Evolutionary conservation across 2,113 vertebrate genomes (phyloP).

Genomic region (Sapajus apella): DNA sequence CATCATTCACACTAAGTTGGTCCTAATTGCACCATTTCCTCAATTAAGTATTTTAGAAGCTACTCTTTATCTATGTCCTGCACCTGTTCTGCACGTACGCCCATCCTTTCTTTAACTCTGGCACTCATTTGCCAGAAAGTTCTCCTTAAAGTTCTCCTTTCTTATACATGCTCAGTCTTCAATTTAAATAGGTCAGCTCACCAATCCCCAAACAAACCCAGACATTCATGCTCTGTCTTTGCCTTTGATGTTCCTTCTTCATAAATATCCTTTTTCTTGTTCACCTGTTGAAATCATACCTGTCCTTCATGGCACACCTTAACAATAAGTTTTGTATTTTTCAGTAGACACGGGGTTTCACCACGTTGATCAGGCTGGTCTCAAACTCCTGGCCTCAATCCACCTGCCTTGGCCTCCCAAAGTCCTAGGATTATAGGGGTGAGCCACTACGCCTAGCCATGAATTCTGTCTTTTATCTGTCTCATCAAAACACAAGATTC

Average conservation of each 20-base stretch:
- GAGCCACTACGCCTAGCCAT: too few relatives aligned
- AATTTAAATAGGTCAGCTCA: background rate
- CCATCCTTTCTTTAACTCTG: background rate
- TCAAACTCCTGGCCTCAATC: too few relatives aligned
- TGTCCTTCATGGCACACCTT: background rate
- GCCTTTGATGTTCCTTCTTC: background rate
- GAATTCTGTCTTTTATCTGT: too few relatives aligned
- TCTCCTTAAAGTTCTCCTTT: background rate
- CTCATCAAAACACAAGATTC: background rate
- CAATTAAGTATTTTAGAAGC: background rate
- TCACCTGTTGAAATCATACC: background rate
- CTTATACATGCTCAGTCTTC: background rate
- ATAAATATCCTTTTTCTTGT: background rate
- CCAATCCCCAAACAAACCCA: background rate
- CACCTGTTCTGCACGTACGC: background rate
- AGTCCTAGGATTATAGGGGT: too few relatives aligned
- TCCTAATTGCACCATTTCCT: background rate
- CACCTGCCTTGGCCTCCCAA: too few relatives aligned
- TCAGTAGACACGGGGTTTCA: too few relatives aligned
- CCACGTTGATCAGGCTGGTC: too few relatives aligned
- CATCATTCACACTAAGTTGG: background rate
- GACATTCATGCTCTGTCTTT: background rate
- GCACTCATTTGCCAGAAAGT: background rate
- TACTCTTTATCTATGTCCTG: background rate
- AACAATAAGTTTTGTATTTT: background rate